phyloP scores from a whole-genome alignment of 2,797 vertebrate species.

The Amblyraja radiata region DNA sequence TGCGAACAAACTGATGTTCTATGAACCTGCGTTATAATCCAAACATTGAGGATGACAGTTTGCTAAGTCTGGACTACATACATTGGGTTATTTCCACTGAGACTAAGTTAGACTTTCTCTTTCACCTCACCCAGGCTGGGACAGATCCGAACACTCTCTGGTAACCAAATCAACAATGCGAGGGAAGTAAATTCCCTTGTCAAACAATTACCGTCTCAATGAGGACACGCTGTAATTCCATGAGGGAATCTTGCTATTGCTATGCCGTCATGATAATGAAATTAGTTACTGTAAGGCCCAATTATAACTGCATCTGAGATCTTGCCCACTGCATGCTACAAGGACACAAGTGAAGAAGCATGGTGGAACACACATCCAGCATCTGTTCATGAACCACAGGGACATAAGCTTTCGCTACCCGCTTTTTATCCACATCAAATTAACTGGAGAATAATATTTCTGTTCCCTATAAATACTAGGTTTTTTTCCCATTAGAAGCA shows the following conservation, averaged over 20 bases:
- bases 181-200: slow-evolving; percentile 1
- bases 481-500: background rate
- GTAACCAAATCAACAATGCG: background rate
- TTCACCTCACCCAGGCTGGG: background rate
- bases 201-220: slow-evolving; percentile 14
- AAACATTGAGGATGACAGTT: background rate
- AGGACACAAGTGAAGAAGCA: background rate
- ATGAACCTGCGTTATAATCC: background rate
- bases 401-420: background rate
- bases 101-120: background rate
- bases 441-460: background rate
- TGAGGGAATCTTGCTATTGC: background rate
- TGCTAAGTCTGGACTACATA: background rate
- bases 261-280: slow-evolving; percentile 4
- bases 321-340: background rate
- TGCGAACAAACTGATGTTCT: no score
- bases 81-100: background rate
- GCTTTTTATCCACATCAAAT: background rate
- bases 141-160: background rate
- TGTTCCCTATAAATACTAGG: background rate
- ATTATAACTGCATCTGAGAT: background rate
- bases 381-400: background rate
- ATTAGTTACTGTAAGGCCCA: slow-evolving; percentile 16
- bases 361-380: background rate
- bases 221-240: background rate